phyloP scores from a whole-genome alignment of 1,140 invertebrate genomes.

The Drosophila arizonae region DNA sequence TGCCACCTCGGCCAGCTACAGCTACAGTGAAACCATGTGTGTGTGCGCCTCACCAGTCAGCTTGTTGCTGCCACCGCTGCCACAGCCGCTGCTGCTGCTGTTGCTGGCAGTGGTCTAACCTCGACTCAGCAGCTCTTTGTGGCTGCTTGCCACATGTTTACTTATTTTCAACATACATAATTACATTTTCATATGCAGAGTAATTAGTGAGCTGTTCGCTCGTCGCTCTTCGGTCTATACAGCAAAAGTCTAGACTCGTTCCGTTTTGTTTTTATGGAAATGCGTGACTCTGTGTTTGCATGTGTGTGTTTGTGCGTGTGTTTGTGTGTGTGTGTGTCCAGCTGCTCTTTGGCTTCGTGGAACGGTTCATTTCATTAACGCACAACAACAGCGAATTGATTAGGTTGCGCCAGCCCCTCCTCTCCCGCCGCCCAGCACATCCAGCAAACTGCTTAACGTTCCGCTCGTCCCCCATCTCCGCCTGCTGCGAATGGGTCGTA shows the following conservation, averaged over 20 bases:
- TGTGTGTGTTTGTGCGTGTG: background rate
- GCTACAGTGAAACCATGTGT: background rate
- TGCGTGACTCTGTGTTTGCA: background rate
- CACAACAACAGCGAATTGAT: conserved; percentile 66
- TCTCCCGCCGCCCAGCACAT: too few species aligned
- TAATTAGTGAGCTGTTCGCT: conserved; percentile 38
- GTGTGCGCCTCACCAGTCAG: background rate
- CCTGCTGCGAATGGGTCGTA: conserved; percentile 12
- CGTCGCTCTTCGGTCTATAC: background rate
- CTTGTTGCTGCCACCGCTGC: too few species aligned
- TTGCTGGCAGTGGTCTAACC: conserved; percentile 39
- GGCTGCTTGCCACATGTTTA: conserved; percentile 45
- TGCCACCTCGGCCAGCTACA: conserved; percentile 30
- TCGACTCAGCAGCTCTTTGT: conserved; percentile 37
- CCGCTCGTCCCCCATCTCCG: background rate
- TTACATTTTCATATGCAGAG: conserved; percentile 50
- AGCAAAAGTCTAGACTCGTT: conserved; percentile 25
- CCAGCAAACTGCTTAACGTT: background rate
- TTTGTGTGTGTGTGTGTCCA: background rate
- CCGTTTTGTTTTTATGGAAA: conserved; percentile 12
- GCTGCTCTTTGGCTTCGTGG: conserved; percentile 3
- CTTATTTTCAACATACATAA: conserved; percentile 44
- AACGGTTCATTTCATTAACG: conserved; percentile 37
- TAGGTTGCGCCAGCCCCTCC: conserved; percentile 24
- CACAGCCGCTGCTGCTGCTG: background rate